Evolutionary conservation across 2,888 invertebrate species (phyloP), one percentile per base, ranked within the genome.

Genomic region (Eutolmus rufibarbis): DNA sequence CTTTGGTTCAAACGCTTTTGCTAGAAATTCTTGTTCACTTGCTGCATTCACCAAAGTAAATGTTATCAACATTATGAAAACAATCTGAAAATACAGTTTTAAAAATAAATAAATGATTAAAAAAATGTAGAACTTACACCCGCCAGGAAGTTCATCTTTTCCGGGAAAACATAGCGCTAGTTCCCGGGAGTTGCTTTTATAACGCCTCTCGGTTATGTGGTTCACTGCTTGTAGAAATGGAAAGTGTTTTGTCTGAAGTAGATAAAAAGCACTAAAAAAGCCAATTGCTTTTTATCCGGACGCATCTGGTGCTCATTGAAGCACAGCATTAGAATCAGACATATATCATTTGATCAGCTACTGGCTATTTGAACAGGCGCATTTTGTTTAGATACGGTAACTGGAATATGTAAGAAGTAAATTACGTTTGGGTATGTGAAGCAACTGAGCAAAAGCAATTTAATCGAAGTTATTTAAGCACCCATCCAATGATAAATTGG

Each of bases 181-280:
- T 56, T 79, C 4, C 23, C 28, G 66, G 28, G 66, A 28, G 66
- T 28, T 66, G 66, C 66, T 66, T 66, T 66, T 66, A 66, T 66
- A 66, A 66, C 28, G 23, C 66, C 9, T 23, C 23, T 23, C 28
- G 28, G 66, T 23, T 66, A 23, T 66, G 66, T 66, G 66, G 66
- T 66, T 82, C 37, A 82, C 9, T 82, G 82, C 34, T 37, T 19
- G 57, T 34, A 37, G 66, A 82, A 82, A 66, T 82, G 57, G 82
- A 82, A 82, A 82, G 82, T 40, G 31, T 28, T 79, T 79, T 79
- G 51, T 5, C n/a, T 16, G 16, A 19, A 43, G 43, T 5, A 23
- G 4, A 19, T 43, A 78, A 78, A 78, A 78, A 78, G 2, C 40
- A 40, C 40, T 12, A 40, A 40, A 12, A 12, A 8, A 23, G n/a